A percentile compares a stretch with the other conserved stretches of the same genome.
Evolutionary conservation across 2,797 vertebrate genomes (phyloP).

Genomic region (Linurgus olivaceus): DNA sequence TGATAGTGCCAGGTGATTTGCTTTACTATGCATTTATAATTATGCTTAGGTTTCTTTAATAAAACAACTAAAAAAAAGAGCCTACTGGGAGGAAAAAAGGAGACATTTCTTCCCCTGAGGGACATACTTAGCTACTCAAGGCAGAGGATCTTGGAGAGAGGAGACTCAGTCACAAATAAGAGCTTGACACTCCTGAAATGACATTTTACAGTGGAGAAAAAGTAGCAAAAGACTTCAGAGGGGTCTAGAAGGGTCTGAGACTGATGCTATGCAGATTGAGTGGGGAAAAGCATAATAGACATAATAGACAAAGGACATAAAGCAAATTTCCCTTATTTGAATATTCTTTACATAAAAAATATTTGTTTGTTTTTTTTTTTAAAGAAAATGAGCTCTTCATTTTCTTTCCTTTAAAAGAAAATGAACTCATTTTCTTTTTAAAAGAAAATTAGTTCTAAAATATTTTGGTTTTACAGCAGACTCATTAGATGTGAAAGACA

Average conservation of each 20-base stretch:
- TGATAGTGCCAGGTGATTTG: neutral
- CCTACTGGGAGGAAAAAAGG: neutral
- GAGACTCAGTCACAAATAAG: neutral
- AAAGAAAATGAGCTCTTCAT: too few species aligned
- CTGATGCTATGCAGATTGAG: neutral
- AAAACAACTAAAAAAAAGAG: neutral
- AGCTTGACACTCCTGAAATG: neutral
- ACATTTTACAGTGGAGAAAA: neutral
- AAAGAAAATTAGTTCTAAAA: too few species aligned
- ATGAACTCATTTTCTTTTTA: too few species aligned
- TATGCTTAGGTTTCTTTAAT: neutral
- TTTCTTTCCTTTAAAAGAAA: too few species aligned
- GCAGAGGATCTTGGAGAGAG: neutral
- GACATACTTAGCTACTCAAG: neutral
- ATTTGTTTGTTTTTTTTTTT: too few species aligned
- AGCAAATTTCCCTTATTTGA: neutral
- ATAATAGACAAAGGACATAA: neutral
- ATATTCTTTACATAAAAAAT: neutral
- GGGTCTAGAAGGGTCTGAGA: neutral
- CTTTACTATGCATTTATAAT: neutral
- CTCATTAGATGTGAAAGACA: neutral
- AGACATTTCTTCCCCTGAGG: neutral
- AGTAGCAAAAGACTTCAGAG: neutral
- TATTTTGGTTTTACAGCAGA: neutral
- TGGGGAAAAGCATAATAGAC: neutral